These are phyloP conservation scores for Pararge aegeria DNA, from an alignment of 1,140 invertebrate species.

Conservation along the genomic window DNA sequence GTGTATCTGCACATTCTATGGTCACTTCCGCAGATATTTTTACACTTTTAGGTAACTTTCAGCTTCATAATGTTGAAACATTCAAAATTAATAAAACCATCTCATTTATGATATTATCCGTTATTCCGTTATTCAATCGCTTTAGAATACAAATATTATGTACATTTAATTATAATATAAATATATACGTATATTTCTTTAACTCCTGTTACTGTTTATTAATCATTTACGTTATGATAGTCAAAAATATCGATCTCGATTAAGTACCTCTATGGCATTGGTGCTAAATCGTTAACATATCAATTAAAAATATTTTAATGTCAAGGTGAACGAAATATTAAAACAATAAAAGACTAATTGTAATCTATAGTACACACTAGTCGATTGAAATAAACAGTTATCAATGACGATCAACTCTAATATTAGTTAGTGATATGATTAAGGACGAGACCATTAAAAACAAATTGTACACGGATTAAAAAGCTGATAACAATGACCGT, in stretches of 20 bases:
- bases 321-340: not conserved
- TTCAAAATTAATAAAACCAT: no score
- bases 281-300: not conserved
- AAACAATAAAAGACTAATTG: not conserved
- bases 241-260: no score
- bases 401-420: not conserved
- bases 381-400: slow-evolving; percentile 2
- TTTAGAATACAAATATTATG: no score
- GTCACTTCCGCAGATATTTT: slow-evolving; percentile 5
- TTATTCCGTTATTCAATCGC: no score
- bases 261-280: not conserved
- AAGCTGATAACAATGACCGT: slow-evolving; percentile 11
- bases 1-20: slow-evolving; percentile 8
- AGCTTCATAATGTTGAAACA: no score
- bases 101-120: no score
- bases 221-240: no score
- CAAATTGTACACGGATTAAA: slow-evolving; percentile 11
- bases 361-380: not conserved
- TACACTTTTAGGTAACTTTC: slow-evolving; percentile 4
- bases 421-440: slow-evolving; percentile 13
- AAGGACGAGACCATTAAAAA: slow-evolving; percentile 14
- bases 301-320: not conserved
- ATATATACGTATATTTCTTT: no score
- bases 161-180: no score
- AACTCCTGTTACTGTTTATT: no score